These are phyloP conservation scores for Argyresthia albistria DNA, from an alignment of 2,888 invertebrate genomes.

Conservation along the genomic window DNA sequence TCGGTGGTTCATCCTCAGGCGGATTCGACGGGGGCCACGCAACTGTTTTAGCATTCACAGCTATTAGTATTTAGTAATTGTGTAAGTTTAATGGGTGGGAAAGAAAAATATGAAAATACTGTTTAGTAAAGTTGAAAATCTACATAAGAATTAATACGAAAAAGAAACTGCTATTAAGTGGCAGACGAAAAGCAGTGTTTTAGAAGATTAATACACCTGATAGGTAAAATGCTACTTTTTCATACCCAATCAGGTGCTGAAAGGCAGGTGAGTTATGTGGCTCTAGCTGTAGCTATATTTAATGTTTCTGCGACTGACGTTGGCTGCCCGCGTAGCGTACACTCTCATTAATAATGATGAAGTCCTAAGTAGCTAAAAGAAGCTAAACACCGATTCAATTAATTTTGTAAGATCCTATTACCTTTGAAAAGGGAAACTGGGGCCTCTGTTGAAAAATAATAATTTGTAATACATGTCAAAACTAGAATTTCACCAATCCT, in stretches of 20 bases:
- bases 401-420: slow-evolving; percentile 34
- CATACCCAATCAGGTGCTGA: slow-evolving; percentile 17
- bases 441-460: slow-evolving; percentile 65
- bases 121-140: slow-evolving; percentile 45
- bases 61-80: slow-evolving; percentile 42
- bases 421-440: slow-evolving; percentile 69
- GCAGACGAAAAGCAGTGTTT: neutral
- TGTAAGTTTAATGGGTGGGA: slow-evolving; percentile 33
- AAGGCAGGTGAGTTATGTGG: slow-evolving; percentile 41
- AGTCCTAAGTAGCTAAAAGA: slow-evolving; percentile 35
- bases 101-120: slow-evolving; percentile 49
- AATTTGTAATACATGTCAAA: slow-evolving; percentile 19
- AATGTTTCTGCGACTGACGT: slow-evolving; percentile 30
- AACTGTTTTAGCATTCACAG: slow-evolving; percentile 63
- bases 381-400: slow-evolving; percentile 35
- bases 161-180: neutral
- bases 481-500: neutral
- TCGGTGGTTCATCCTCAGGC: slow-evolving; percentile 50
- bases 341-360: neutral
- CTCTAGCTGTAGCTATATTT: slow-evolving; percentile 14
- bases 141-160: neutral
- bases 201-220: neutral
- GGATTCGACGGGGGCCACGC: slow-evolving; percentile 67
- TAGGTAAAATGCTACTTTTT: neutral
- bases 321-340: slow-evolving; percentile 46